Base-by-base conservation (phyloP, 2,797 vertebrate species). In the Mastacembelus armatus region DNA sequence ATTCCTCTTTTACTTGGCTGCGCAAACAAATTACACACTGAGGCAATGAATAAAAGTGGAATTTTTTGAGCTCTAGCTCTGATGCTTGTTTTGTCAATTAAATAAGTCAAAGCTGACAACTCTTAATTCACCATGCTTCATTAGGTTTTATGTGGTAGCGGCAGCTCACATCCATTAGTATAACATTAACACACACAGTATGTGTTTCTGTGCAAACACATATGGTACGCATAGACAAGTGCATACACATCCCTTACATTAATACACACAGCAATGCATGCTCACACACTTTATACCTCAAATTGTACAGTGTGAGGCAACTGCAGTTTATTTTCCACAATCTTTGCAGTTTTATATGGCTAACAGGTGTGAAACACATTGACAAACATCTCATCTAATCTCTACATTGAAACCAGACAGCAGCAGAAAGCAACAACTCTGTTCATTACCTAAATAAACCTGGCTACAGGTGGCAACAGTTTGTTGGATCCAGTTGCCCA, bases 391-490 rank as follows among this genome's bases (percentile, higher is more conserved):
- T 35, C 66, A 59, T 75, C 43, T 57, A 50, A 64, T 70, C 77
- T 65, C 59, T 45, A 57, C 8, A 10, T 75, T 65, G 69, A 74
- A 56, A 75, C 35, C 27, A 22, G 61, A 77, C 55, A 63, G 30
- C 59, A 40, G 44, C 18, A 30, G 11, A 61, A 45, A 48, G 22
- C 43, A 52, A 54, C 67, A 21, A 38, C 44, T 78, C 59, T 47
- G 61, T 51, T 58, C 60, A 84, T 78, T 78, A 78, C 67, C 71
- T 72, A 59, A 66, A 80, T 59, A 36, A 51, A 64, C 62, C 39
- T 69, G 49, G 78, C 85, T 69, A 85, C 63, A 74, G 82, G 65
- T 77, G 55, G 47, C 66, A 71, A 81, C 58, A 63, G 60, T 59
- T 67, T 76, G 51, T 36, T 29, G 6, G 43, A 74, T 64, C 22